Evolutionary conservation across 1,140 invertebrate genomes (phyloP).

Genomic region (Cotesia vestalis): DNA sequence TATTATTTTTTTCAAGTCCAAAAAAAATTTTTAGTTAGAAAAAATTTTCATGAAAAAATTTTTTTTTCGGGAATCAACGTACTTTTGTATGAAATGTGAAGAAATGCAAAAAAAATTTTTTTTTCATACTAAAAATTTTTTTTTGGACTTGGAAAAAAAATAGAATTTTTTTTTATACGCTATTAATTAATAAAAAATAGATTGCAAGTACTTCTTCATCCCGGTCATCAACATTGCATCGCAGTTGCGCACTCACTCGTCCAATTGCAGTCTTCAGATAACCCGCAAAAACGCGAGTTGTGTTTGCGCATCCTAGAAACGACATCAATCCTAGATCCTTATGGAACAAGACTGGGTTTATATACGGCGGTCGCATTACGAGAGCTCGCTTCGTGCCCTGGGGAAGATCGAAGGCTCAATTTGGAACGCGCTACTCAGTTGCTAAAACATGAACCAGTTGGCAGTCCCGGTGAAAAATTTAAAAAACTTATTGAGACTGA

Average conservation of each 20-base stretch:
- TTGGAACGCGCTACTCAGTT: constrained; percentile 62
- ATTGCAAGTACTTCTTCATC: constrained; percentile 75
- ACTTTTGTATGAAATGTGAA: no score
- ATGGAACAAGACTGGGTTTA: constrained; percentile 73
- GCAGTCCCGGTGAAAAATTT: constrained; percentile 66
- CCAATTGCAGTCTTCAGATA: constrained; percentile 71
- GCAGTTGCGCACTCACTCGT: constrained; percentile 81
- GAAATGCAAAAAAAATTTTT: no score
- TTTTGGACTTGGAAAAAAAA: not conserved
- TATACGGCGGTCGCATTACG: constrained; percentile 77
- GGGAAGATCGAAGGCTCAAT: constrained; percentile 59
- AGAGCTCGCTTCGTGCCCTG: constrained; percentile 72
- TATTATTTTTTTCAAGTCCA: no score
- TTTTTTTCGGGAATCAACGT: no score
- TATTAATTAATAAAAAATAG: constrained; percentile 49
- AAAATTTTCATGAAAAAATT: no score
- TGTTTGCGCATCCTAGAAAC: constrained; percentile 74
- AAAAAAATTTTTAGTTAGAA: no score
- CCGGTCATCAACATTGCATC: constrained; percentile 83
- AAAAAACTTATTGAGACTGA: constrained; percentile 56
- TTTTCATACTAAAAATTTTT: no score
- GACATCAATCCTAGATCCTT: constrained; percentile 74
- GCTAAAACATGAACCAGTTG: constrained; percentile 64
- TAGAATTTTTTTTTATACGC: constrained; percentile 13
- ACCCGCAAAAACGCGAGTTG: constrained; percentile 71